Evolutionary conservation across 2,113 vertebrate genomes (phyloP), one percentile per base, ranked within the genome.

Genomic region (Camelus dromedarius): DNA sequence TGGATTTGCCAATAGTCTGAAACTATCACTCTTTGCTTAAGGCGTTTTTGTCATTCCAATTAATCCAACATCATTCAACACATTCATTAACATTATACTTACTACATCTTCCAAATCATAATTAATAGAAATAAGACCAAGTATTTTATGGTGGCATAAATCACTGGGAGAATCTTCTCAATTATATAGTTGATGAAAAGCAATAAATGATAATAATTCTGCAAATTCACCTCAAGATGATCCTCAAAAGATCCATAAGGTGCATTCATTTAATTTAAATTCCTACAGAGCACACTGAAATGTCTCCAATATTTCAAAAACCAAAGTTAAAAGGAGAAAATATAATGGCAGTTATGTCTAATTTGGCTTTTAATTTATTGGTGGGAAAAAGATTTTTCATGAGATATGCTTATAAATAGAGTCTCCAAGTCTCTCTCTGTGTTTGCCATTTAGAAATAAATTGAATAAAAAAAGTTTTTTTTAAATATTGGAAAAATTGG

Each of bases 61-160:
- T 97, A 97, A 97, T 96, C 91, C 81, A 91, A 95, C 95, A 97
- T 97, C 97, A 96, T 96, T 98, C 97, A 98, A 96, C 96, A 96
- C 83, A 92, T 90, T 97, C 93, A 96, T 98, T 98, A 98, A 91
- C 92, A 96, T 97, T 96, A 88, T 89, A 96, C 70, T 97, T 92
- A 97, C 86, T 85, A 89, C 92, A 88, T 96, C 96, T 97, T 97
- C 92, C 93, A 97, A 95, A 98, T 96, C 97, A 93, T 97, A 97
- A 96, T 97, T 98, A 98, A 97, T 90, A 98, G 96, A 96, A 96
- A 86, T 96, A 97, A 95, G 89, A 94, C 73, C 96, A 96, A 89
- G 76, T 93, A 86, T 95, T 98, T 98, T 93, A 97, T 96, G 87
- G 83, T 88, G 42, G 66, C 83, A 97, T 97, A 96, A 98, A 96